phyloP scores from a whole-genome alignment of 2,797 vertebrate genomes.

The Lagocephalus sceleratus region DNA sequence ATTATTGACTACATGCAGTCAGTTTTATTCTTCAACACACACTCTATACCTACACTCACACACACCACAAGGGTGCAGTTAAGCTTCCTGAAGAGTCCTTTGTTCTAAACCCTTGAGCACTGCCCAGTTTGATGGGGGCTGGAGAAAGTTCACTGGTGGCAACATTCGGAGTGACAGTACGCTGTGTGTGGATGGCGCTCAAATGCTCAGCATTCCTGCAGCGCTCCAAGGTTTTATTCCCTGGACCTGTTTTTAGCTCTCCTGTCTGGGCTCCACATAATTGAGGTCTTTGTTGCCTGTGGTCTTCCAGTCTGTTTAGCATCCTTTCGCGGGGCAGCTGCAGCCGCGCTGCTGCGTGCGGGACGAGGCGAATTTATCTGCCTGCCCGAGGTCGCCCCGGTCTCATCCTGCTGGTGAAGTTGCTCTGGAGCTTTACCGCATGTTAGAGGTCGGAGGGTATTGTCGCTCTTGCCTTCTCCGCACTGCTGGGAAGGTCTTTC shows the following conservation, averaged over 20 bases:
- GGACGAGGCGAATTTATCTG: slow-evolving; percentile 37
- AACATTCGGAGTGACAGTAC: slow-evolving; percentile 57
- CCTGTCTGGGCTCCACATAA: slow-evolving; percentile 66
- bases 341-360: slow-evolving; percentile 34
- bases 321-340: slow-evolving; percentile 38
- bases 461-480: slow-evolving; percentile 6
- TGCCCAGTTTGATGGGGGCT: slow-evolving; percentile 56
- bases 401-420: too few relatives aligned
- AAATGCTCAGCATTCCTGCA: slow-evolving; percentile 68
- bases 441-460: slow-evolving; percentile 12
- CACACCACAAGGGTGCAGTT: slow-evolving; percentile 45
- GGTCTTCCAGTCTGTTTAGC: slow-evolving; percentile 40
- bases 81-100: slow-evolving; percentile 61
- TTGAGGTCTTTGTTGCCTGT: slow-evolving; percentile 72
- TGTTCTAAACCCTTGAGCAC: slow-evolving; percentile 67
- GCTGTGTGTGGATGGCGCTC: slow-evolving; percentile 49
- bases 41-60: slow-evolving; percentile 26
- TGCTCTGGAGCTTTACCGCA: too few relatives aligned
- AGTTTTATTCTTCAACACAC: background rate
- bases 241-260: slow-evolving; percentile 70
- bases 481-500: background rate
- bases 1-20: too few relatives aligned
- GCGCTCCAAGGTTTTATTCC: slow-evolving; percentile 63
- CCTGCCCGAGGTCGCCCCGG: background rate
- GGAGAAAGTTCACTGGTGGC: slow-evolving; percentile 54